Conservation (phyloP, 2,797 vertebrate species). For the Triplophysa bombifrons region DNA sequence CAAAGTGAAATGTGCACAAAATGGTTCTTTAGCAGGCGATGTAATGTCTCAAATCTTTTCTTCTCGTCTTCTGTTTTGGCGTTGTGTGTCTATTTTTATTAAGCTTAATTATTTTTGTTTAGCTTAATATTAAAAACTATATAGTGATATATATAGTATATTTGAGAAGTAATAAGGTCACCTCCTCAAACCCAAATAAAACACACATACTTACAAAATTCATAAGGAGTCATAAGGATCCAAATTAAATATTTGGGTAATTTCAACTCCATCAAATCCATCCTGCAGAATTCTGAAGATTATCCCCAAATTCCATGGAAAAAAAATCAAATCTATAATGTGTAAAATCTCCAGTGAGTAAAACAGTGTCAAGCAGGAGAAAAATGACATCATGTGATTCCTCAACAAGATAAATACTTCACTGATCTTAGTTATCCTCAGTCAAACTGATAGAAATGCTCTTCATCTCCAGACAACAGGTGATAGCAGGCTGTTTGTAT, state of each 20-base stretch:
- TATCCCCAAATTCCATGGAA: background rate
- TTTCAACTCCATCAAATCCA: background rate
- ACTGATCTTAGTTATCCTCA: slow-evolving; percentile 24
- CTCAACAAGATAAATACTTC: slow-evolving; percentile 32
- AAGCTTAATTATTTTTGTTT: too few relatives aligned
- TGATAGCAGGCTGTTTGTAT: slow-evolving; percentile 16
- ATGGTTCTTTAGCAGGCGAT: background rate
- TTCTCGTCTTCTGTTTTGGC: background rate
- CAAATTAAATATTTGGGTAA: background rate
- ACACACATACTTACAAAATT: too few relatives aligned
- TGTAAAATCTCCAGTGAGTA: background rate
- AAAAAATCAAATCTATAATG: background rate
- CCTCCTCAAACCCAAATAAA: too few relatives aligned
- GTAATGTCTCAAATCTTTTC: background rate
- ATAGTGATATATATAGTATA: too few relatives aligned
- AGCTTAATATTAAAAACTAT: too few relatives aligned
- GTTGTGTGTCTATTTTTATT: background rate
- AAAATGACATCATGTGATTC: slow-evolving; percentile 32
- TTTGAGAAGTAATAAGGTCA: background rate
- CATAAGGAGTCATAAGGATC: too few relatives aligned
- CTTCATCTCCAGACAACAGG: slow-evolving; percentile 22
- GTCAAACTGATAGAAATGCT: slow-evolving; percentile 16
- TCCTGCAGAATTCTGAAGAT: background rate
- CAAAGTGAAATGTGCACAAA: background rate
- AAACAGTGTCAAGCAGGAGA: slow-evolving; percentile 3